Conservation (phyloP, 1,140 invertebrate species). For the Charaxes varanes region DNA sequence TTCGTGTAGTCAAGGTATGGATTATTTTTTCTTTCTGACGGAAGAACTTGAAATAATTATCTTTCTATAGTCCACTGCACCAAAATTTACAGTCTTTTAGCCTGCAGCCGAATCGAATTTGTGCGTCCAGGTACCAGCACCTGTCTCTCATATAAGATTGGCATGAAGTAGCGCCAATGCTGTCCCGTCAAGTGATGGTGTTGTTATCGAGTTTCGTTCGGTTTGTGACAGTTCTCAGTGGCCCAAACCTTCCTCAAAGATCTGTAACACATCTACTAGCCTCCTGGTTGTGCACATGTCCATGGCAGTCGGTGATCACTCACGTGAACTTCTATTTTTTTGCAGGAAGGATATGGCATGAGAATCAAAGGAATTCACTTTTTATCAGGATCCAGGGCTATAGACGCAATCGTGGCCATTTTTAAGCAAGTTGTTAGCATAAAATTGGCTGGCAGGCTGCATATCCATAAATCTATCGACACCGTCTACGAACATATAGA, state of each 20-base stretch:
- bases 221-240: too few relatives aligned
- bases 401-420: conserved; percentile 24
- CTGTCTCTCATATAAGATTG: too few relatives aligned
- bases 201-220: too few relatives aligned
- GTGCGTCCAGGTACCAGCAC: too few relatives aligned
- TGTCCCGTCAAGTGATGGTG: too few relatives aligned
- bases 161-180: too few relatives aligned
- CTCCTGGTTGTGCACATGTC: too few relatives aligned
- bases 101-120: too few relatives aligned
- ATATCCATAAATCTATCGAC: conserved; percentile 21
- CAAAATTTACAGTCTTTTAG: too few relatives aligned
- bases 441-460: conserved; percentile 25
- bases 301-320: too few relatives aligned
- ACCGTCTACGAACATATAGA: conserved; percentile 22
- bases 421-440: conserved; percentile 25
- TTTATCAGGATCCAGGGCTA: conserved; percentile 22
- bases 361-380: conserved; percentile 28
- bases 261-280: too few relatives aligned
- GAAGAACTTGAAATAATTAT: neutral
- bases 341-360: conserved; percentile 34
- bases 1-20: neutral
- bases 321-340: conserved; percentile 7
- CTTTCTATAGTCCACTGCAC: neutral
- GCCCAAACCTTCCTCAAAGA: too few relatives aligned
- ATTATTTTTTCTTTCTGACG: neutral